These are phyloP conservation scores for Talpa occidentalis DNA, from an alignment of 2,113 vertebrate species.

Conservation along the genomic window DNA sequence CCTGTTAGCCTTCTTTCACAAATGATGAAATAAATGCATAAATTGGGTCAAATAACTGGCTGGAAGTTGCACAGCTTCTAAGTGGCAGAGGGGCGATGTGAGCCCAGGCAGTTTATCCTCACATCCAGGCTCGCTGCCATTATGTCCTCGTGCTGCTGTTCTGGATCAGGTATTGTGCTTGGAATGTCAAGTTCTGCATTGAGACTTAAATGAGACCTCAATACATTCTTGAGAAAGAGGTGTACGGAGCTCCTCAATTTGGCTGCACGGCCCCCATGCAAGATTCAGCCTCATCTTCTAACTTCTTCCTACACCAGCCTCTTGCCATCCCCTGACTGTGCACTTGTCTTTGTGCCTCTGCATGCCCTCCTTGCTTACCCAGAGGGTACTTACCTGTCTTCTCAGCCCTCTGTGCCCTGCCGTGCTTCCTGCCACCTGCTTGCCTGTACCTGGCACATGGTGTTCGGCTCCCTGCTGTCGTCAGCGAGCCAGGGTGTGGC, in stretches of 20 bases:
- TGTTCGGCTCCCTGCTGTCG: neutral
- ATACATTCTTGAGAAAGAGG: neutral
- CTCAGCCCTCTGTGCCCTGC: neutral
- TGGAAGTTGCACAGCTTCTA: neutral
- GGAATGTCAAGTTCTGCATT: neutral
- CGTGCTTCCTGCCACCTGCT: neutral
- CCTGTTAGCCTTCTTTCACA: neutral
- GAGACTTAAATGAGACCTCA: neutral
- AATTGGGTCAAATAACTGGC: neutral
- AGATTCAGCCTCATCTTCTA: neutral
- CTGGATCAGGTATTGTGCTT: neutral
- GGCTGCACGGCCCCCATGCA: neutral
- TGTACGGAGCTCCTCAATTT: neutral
- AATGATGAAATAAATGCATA: neutral
- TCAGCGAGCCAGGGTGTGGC: neutral
- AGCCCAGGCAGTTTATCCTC: neutral
- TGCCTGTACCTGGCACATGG: neutral
- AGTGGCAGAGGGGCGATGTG: neutral
- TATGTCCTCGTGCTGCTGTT: neutral
- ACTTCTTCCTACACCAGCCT: neutral
- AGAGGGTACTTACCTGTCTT: neutral
- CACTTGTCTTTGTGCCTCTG: neutral
- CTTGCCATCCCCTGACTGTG: neutral
- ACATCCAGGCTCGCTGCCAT: fast-evolving
- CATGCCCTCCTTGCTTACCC: neutral